A percentile compares a stretch with the other conserved stretches of the same genome.
Evolutionary conservation across 2,888 invertebrate genomes (phyloP).

Genomic region (Anarsia innoxiella): DNA sequence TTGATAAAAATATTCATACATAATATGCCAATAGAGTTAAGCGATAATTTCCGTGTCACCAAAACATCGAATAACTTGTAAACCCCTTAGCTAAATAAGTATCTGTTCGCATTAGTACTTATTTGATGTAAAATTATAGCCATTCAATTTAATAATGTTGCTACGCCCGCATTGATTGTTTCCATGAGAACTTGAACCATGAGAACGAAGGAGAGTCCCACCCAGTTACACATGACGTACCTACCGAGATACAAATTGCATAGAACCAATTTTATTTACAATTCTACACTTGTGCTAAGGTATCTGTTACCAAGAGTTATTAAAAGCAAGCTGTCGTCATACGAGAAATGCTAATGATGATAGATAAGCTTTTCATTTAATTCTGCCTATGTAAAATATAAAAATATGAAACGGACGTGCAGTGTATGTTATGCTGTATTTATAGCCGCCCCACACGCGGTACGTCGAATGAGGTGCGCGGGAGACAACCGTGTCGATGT

Average conservation of each 20-base stretch:
- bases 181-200: constrained; percentile 58
- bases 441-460: constrained; percentile 70
- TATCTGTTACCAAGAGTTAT: no score
- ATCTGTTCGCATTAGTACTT: constrained; percentile 30
- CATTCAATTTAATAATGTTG: constrained; percentile 44
- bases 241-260: no score
- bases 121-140: constrained; percentile 36
- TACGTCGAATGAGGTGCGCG: constrained; percentile 50
- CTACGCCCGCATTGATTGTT: constrained; percentile 56
- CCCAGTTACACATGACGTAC: constrained; percentile 40
- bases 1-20: no score
- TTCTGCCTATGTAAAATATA: no score
- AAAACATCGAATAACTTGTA: no score
- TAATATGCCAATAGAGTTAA: no score
- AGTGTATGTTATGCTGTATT: constrained; percentile 52
- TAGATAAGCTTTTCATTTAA: no score
- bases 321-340: no score
- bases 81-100: no score
- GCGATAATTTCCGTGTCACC: no score
- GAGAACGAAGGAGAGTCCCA: constrained; percentile 50
- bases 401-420: constrained; percentile 46
- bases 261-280: constrained; percentile 4
- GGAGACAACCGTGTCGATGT: constrained; percentile 50
- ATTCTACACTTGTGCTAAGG: constrained; percentile 31
- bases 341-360: no score